Percentiles rank a stretch among this genome's conserved stretches.
Evolutionary conservation across 1,140 invertebrate genomes (phyloP).

Genomic region (Macrotrachela quadricornifera): DNA sequence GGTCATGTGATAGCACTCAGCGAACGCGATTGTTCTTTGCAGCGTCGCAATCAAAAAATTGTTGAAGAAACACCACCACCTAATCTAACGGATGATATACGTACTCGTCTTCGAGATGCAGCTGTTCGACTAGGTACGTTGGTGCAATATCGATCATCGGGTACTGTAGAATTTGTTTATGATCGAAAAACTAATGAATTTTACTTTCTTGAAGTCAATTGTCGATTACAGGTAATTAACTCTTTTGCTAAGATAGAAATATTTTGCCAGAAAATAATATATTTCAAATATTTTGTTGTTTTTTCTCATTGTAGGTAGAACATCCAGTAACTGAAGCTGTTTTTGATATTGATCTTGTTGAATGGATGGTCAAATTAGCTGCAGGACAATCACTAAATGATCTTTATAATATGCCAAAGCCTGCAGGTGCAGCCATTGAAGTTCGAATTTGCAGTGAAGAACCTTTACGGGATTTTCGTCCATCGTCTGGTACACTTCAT

Average conservation of each 20-base stretch:
- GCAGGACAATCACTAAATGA: conserved; percentile 50
- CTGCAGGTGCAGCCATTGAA: conserved; percentile 61
- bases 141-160: conserved; percentile 82
- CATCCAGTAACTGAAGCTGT: conserved; percentile 83
- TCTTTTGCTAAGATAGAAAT: too few species aligned
- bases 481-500: conserved; percentile 43
- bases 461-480: conserved; percentile 61
- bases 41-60: conserved; percentile 86
- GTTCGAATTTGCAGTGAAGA: conserved; percentile 87
- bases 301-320: too few species aligned
- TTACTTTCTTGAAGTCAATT: conserved; percentile 99
- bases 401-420: conserved; percentile 49
- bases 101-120: conserved; percentile 65
- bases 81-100: conserved; percentile 43
- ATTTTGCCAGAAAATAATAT: too few species aligned
- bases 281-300: too few species aligned
- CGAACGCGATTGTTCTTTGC: conserved; percentile 86
- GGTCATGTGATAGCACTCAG: conserved; percentile 45
- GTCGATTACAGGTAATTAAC: conserved; percentile 79
- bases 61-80: conserved; percentile 84
- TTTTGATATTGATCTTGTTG: conserved; percentile 70
- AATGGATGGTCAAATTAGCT: conserved; percentile 62
- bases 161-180: conserved; percentile 87
- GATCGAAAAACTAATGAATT: conserved; percentile 69
- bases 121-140: conserved; percentile 67